Evolutionary conservation across 2,797 vertebrate genomes (phyloP).

Genomic region (Harpagifer antarcticus): DNA sequence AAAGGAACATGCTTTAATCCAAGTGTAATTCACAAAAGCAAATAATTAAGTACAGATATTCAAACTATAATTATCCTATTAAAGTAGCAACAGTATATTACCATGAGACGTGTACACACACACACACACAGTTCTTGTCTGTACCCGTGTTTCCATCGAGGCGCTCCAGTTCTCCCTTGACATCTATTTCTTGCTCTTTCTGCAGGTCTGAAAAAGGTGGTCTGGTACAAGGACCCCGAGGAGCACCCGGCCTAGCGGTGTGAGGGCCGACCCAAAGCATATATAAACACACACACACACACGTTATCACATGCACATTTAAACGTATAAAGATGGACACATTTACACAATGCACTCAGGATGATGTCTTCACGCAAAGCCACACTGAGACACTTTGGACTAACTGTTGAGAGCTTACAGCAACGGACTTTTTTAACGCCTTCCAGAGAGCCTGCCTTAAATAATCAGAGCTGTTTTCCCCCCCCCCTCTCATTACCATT

Average conservation of each 20-base stretch:
- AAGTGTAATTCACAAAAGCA: too few species aligned
- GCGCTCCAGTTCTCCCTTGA: not conserved
- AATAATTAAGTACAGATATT: too few species aligned
- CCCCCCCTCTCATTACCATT: slow-evolving; percentile 66
- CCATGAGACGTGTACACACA: too few species aligned
- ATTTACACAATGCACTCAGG: slow-evolving; percentile 81
- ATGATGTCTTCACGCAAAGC: slow-evolving; percentile 81
- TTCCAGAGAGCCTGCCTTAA: slow-evolving; percentile 87
- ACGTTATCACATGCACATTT: slow-evolving; percentile 57
- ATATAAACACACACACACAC: slow-evolving; percentile 49
- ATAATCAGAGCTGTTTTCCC: slow-evolving; percentile 75
- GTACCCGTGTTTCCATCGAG: not conserved
- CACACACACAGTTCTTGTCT: too few species aligned
- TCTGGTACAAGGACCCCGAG: slow-evolving; percentile 83
- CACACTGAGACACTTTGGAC: slow-evolving; percentile 87
- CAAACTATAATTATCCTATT: too few species aligned
- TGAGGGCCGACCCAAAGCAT: slow-evolving; percentile 29
- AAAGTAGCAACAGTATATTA: too few species aligned
- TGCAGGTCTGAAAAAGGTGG: slow-evolving; percentile 81
- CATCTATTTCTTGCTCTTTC: not conserved
- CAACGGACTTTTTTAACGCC: slow-evolving; percentile 86
- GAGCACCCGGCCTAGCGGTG: slow-evolving; percentile 82
- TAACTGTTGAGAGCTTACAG: slow-evolving; percentile 82
- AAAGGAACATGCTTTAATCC: too few species aligned
- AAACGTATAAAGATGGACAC: slow-evolving; percentile 64